These are phyloP conservation scores for Hipparchia semele DNA, from an alignment of 2,888 invertebrate genomes.

Conservation along the genomic window DNA sequence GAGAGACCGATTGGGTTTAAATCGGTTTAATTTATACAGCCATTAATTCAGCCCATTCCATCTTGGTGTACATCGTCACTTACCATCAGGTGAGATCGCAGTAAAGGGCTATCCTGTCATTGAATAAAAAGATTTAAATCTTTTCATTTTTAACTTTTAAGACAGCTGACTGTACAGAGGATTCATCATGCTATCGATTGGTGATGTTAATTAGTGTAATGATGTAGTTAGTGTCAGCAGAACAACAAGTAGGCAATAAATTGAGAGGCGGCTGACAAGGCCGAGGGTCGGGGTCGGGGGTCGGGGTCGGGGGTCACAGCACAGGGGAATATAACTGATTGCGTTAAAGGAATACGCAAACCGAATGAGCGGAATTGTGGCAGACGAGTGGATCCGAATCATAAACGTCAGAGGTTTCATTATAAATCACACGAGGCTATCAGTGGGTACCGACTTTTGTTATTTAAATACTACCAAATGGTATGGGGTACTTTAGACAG, in stretches of 20 bases:
- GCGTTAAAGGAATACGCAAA: constrained; percentile 1
- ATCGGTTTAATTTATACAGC: too few species aligned
- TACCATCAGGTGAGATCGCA: too few species aligned
- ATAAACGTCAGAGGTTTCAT: background rate
- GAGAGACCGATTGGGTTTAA: too few species aligned
- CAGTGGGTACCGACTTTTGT: too few species aligned
- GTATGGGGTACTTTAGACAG: background rate
- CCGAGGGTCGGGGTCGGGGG: background rate
- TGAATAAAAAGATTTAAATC: too few species aligned
- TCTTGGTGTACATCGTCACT: too few species aligned
- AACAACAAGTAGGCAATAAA: constrained; percentile 3
- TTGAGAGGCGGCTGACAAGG: background rate
- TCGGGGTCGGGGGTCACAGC: too few species aligned
- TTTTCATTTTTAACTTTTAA: too few species aligned
- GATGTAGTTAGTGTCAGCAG: background rate
- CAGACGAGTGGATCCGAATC: background rate
- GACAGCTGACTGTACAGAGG: background rate
- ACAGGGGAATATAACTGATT: background rate
- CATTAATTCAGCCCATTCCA: too few species aligned
- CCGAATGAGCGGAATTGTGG: background rate
- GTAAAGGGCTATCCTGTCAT: too few species aligned
- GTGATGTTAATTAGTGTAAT: background rate
- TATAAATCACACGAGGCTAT: background rate
- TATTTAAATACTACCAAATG: background rate
- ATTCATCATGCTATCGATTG: background rate